These are phyloP conservation scores for Nomada hirtipes DNA, from an alignment of 2,888 invertebrate species.

Conservation along the genomic window DNA sequence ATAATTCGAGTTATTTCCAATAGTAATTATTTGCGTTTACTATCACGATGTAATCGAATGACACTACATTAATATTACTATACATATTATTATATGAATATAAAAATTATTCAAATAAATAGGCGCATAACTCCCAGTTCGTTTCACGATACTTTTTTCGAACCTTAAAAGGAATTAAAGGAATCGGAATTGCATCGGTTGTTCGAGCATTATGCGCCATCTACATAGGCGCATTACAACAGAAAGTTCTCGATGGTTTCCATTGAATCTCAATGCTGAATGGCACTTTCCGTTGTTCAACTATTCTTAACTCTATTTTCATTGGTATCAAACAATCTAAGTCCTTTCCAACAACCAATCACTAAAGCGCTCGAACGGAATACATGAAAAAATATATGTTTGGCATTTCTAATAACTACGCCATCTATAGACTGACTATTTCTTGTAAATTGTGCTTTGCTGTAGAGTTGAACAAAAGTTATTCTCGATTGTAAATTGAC, in stretches of 20 bases:
- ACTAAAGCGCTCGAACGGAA: conserved; percentile 3
- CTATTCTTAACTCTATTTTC: background rate
- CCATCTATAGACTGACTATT: conserved; percentile 42
- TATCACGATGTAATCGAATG: background rate
- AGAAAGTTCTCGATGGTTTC: conserved; percentile 40
- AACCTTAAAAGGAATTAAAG: conserved; percentile 78
- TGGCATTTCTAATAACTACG: background rate
- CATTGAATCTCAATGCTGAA: conserved; percentile 5
- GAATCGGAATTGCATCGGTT: conserved; percentile 45
- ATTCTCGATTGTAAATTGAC: conserved; percentile 22
- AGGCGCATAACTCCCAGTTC: background rate
- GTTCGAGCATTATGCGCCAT: conserved; percentile 23
- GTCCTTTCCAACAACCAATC: conserved; percentile 29
- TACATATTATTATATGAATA: background rate
- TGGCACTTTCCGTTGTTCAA: conserved; percentile 8
- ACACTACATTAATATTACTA: background rate
- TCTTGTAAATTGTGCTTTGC: conserved; percentile 40
- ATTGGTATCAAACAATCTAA: conserved; percentile 35
- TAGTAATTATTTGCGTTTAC: background rate
- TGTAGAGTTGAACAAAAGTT: conserved; percentile 13
- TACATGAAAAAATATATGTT: conserved; percentile 2
- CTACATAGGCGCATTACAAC: conserved; percentile 5
- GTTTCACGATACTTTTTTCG: background rate
- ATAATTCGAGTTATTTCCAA: background rate
- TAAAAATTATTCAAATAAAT: background rate